Evolutionary conservation across 2,888 invertebrate species (phyloP).

Genomic region (Cosmorhoe ocellata): DNA sequence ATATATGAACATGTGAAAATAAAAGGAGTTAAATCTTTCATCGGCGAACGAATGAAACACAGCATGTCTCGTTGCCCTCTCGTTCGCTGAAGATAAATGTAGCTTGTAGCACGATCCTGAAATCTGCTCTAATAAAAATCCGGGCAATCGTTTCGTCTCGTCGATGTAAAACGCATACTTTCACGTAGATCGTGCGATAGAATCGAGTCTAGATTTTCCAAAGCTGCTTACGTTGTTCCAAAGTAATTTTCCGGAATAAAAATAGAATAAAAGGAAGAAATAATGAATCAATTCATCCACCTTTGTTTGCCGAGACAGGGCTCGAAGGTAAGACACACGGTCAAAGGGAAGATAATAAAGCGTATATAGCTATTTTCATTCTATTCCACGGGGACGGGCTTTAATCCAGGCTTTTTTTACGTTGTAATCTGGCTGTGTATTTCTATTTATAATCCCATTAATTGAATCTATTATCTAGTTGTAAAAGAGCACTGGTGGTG

Average conservation of each 20-base stretch:
- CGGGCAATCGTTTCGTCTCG: slow-evolving; percentile 38
- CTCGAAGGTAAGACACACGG: slow-evolving; percentile 72
- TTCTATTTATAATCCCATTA: too few species aligned
- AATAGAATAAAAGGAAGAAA: slow-evolving; percentile 39
- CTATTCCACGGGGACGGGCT: slow-evolving; percentile 54
- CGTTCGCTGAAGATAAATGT: slow-evolving; percentile 63
- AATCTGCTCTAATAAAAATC: slow-evolving; percentile 67
- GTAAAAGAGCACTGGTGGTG: too few species aligned
- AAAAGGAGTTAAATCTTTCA: slow-evolving; percentile 72
- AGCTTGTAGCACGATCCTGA: slow-evolving; percentile 64
- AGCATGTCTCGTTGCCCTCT: slow-evolving; percentile 40
- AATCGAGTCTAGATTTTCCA: background rate
- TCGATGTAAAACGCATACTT: slow-evolving; percentile 36
- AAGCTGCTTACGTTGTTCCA: slow-evolving; percentile 5
- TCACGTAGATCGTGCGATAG: slow-evolving; percentile 8
- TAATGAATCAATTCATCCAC: slow-evolving; percentile 58
- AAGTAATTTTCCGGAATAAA: slow-evolving; percentile 10
- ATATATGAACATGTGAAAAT: slow-evolving; percentile 76
- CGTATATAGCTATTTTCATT: slow-evolving; percentile 67
- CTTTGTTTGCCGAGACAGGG: slow-evolving; percentile 46
- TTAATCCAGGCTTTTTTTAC: background rate
- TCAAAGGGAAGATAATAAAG: slow-evolving; percentile 78
- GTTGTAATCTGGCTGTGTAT: background rate
- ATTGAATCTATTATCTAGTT: too few species aligned
- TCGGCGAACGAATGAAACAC: slow-evolving; percentile 71